phyloP scores from a whole-genome alignment of 2,113 vertebrate species.

The Heptranchias perlo region DNA sequence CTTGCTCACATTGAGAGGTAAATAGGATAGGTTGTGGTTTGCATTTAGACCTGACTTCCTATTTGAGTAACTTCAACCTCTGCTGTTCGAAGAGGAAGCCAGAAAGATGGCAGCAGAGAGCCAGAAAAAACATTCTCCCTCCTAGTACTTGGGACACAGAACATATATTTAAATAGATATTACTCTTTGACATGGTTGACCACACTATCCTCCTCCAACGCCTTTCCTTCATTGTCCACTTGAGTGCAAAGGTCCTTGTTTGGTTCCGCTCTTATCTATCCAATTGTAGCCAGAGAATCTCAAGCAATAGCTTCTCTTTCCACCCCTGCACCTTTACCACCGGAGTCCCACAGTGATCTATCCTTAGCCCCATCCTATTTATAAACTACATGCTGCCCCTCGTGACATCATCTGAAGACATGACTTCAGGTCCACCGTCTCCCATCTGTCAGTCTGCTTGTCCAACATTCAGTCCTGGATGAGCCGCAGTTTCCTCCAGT shows the following conservation, averaged over 20 bases:
- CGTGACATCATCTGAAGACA: not conserved
- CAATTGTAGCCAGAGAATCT: not conserved
- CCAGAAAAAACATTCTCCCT: not conserved
- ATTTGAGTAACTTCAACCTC: not conserved
- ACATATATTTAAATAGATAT: not conserved
- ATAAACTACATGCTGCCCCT: not conserved
- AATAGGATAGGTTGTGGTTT: not conserved
- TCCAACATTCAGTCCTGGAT: not conserved
- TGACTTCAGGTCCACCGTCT: too few relatives aligned
- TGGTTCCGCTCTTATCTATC: not conserved
- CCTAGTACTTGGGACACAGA: not conserved
- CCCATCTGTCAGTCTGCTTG: too few relatives aligned
- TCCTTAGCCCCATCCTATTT: not conserved
- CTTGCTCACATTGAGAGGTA: not conserved
- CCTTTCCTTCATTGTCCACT: not conserved
- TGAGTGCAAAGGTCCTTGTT: not conserved
- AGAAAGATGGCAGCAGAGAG: slow-evolving; percentile 25
- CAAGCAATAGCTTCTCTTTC: not conserved
- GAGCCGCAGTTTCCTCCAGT: not conserved
- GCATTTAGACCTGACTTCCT: too few relatives aligned
- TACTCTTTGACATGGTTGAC: too few relatives aligned
- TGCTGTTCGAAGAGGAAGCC: not conserved
- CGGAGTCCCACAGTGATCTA: not conserved
- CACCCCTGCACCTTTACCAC: not conserved
- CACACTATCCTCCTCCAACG: not conserved